phyloP scores from a whole-genome alignment of 1,140 invertebrate genomes.

The Drosophila gunungcola region DNA sequence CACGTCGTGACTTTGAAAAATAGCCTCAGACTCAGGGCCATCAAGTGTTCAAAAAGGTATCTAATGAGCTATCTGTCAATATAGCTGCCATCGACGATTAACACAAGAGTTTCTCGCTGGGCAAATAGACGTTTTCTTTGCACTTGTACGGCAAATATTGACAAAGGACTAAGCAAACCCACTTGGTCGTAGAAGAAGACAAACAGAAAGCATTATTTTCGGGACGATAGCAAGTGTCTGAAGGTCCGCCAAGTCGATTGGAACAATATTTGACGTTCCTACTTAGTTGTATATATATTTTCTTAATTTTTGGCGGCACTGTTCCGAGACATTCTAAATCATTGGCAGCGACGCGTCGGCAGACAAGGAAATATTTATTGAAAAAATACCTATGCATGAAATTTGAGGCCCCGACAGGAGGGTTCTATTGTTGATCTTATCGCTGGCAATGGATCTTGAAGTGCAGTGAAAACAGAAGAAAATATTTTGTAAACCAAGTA shows the following conservation, averaged over 20 bases:
- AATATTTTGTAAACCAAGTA: constrained; percentile 54
- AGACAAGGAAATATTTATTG: constrained; percentile 43
- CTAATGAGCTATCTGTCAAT: constrained; percentile 52
- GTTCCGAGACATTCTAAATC: constrained; percentile 23
- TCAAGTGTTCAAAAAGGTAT: constrained; percentile 41
- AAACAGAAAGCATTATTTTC: constrained; percentile 35
- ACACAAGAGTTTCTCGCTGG: constrained; percentile 39
- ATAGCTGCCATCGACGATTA: constrained; percentile 40
- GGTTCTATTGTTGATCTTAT: constrained; percentile 47
- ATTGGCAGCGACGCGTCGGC: constrained; percentile 19
- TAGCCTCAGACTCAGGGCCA: constrained; percentile 25
- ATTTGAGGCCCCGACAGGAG: constrained; percentile 26
- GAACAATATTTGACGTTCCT: constrained; percentile 50
- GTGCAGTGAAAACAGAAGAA: constrained; percentile 43
- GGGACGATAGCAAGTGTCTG: constrained; percentile 42
- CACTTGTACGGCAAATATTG: constrained; percentile 52
- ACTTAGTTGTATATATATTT: constrained; percentile 46
- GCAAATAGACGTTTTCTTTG: constrained; percentile 46
- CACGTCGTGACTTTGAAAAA: constrained; percentile 41
- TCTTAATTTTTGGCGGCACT: constrained; percentile 45
- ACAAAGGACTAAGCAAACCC: constrained; percentile 47
- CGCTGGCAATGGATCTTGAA: constrained; percentile 28
- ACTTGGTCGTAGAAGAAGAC: constrained; percentile 18
- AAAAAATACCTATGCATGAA: constrained; percentile 55
- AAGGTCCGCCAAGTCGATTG: constrained; percentile 30